Evolutionary conservation across 2,888 invertebrate genomes (phyloP).

Genomic region (Drosophila dives): DNA sequence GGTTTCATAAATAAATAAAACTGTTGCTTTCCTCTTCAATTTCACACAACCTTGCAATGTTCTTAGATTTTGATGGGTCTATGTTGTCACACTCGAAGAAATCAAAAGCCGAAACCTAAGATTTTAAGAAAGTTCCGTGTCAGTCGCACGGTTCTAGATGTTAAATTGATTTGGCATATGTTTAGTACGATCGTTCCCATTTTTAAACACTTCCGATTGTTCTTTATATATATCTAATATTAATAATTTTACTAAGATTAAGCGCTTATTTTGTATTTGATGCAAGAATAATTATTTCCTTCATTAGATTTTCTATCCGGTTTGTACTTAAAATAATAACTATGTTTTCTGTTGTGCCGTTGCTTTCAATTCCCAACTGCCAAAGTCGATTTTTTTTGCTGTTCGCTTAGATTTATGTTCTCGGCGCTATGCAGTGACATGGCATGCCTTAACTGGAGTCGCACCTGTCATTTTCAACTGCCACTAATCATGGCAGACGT

Average conservation of each 20-base stretch:
- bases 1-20: constrained; percentile 63
- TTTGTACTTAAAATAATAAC: not conserved
- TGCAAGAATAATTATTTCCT: not conserved
- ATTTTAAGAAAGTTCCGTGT: no score
- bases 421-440: constrained; percentile 47
- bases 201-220: not conserved
- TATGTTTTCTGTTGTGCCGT: constrained; percentile 1
- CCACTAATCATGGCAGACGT: constrained; percentile 63
- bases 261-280: not conserved
- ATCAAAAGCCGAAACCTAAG: not conserved
- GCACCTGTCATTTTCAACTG: constrained; percentile 34
- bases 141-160: not conserved
- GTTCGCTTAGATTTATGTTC: constrained; percentile 62
- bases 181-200: not conserved
- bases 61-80: constrained; percentile 46
- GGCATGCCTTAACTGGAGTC: constrained; percentile 53
- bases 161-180: no score
- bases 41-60: constrained; percentile 17
- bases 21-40: constrained; percentile 34
- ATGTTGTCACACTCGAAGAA: constrained; percentile 15
- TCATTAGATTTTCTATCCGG: not conserved
- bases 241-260: not conserved
- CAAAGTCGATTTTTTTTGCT: not conserved
- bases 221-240: not conserved
- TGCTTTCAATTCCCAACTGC: not conserved